Base-by-base conservation (phyloP, 1,140 invertebrate genomes). In the Drosophila tani region DNA sequence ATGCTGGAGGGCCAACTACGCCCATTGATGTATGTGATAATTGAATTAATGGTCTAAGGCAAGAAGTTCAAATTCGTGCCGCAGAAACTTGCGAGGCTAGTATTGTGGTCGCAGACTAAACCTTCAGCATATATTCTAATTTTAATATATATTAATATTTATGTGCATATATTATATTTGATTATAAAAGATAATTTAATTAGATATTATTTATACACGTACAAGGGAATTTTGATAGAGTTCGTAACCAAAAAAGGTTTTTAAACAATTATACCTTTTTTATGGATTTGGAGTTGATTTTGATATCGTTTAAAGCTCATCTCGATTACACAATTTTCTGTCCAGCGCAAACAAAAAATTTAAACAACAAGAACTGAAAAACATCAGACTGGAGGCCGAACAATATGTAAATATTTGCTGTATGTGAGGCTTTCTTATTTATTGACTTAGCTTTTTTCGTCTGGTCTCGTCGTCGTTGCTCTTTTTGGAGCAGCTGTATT, bases 371-470 rank as follows among this genome's bases (percentile, higher is more conserved):
- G 35, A 66, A 19, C 43, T 9, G n/a, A 21, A 49, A 71, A 77
- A 55, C 56, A 38, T 11, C 15, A 17, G 17, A 38, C 49, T 64
- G 15, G 55, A 59, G 55, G 67, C 56, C 29, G 21, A 70, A 51
- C 41, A 70, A 78, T 78, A 78, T 63, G 75, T 56, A 78, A 78
- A 78, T 78, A 64, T 78, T 78, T 77, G 57, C 75, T 46, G 58
- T 65, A 70, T 78, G 75, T 78, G 41, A 29, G 66, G 58, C 75
- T 78, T 78, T 78, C 75, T 70, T 78, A 78, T 78, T 78, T 78
- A 79, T 79, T 79, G 75, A 71, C 57, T 51, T 65, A 14, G 15
- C 66, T 58, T 74, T 67, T 50, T 49, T 21, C 38, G 63, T 32
- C 62, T 47, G 50, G 45, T 63, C 45, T 17, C 65, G 49, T 21